phyloP scores from a whole-genome alignment of 2,888 invertebrate species.

The Holacanthella duospinosa region DNA sequence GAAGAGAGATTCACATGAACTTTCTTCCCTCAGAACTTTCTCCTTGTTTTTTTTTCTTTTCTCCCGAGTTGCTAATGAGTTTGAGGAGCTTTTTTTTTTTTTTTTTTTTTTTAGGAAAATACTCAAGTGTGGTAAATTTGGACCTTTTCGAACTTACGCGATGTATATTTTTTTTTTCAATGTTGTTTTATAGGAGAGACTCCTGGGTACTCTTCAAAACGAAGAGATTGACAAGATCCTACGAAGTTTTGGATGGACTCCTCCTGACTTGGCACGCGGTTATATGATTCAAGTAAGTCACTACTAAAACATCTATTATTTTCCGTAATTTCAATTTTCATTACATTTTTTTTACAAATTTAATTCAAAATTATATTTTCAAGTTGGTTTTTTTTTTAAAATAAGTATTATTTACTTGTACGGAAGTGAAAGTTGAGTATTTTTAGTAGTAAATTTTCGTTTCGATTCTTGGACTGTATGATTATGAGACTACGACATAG shows the following conservation, averaged over 20 bases:
- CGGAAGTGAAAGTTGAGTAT: too few relatives aligned
- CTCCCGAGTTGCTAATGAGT: conserved; percentile 3
- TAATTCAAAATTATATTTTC: too few relatives aligned
- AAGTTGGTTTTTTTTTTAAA: too few relatives aligned
- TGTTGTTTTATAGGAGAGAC: conserved; percentile 26
- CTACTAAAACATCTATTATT: not conserved
- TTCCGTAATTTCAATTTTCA: not conserved
- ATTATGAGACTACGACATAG: too few relatives aligned
- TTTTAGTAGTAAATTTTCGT: too few relatives aligned
- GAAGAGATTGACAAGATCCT: conserved; percentile 37
- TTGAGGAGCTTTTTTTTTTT: not conserved
- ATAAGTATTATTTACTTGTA: too few relatives aligned
- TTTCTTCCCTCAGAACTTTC: too few relatives aligned
- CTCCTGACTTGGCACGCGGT: conserved; percentile 33
- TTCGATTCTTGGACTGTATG: too few relatives aligned
- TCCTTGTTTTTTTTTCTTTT: not conserved
- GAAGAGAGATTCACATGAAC: too few relatives aligned
- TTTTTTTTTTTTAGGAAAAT: not conserved
- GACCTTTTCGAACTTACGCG: not conserved
- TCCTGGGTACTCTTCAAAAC: conserved; percentile 32
- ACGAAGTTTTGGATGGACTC: conserved; percentile 34
- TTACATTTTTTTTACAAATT: too few relatives aligned
- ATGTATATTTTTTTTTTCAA: not conserved
- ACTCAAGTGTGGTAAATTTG: not conserved
- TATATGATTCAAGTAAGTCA: conserved; percentile 36